These are phyloP conservation scores for Tapera naevia DNA, from an alignment of 2,797 vertebrate species.

Conservation along the genomic window DNA sequence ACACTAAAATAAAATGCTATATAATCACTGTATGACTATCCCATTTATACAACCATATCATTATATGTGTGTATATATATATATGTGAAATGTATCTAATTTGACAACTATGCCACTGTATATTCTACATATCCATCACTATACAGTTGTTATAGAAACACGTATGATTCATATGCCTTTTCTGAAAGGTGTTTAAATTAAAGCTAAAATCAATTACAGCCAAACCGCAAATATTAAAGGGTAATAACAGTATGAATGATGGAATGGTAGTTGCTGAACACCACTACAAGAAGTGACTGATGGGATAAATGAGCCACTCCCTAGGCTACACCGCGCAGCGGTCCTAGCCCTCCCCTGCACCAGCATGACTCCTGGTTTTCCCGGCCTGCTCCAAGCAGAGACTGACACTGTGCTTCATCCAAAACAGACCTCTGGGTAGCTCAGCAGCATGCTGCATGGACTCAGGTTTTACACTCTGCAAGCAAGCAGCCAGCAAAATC, in stretches of 20 bases:
- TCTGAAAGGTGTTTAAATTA: background rate
- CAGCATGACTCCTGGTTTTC: background rate
- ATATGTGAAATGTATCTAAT: rapidly evolving
- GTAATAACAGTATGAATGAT: rapidly evolving
- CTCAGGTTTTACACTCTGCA: rapidly evolving
- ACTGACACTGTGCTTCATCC: rapidly evolving
- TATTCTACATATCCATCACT: background rate
- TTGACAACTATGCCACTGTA: rapidly evolving
- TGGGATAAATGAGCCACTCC: background rate
- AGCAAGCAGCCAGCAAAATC: background rate
- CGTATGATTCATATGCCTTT: rapidly evolving
- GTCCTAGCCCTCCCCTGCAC: background rate
- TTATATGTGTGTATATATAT: rapidly evolving
- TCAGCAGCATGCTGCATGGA: no score
- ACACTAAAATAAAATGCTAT: no score
- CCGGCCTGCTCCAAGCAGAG: no score
- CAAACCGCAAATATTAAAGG: background rate
- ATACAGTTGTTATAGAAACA: rapidly evolving
- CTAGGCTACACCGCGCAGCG: no score
- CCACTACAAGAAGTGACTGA: background rate
- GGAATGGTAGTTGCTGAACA: background rate
- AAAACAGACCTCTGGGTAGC: background rate
- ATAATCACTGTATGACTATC: no score
- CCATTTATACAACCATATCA: no score
- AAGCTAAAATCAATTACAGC: background rate